Percentiles rank a stretch among this genome's conserved stretches.
Conservation (phyloP, 2,888 invertebrate species). For the Eurytoma adleriae region DNA sequence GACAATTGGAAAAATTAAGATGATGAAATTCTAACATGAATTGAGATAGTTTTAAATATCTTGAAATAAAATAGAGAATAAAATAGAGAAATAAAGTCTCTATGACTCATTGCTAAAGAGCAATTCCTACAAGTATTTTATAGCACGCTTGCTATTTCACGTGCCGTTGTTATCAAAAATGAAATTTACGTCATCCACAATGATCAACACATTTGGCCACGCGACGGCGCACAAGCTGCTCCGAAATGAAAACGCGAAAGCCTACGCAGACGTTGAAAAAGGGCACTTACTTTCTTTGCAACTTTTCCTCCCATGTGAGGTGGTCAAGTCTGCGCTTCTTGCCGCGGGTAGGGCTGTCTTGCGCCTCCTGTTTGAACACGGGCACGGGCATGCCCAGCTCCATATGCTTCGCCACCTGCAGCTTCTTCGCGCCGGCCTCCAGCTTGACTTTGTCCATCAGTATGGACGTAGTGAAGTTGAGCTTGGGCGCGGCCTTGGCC, state of each 20-base stretch:
- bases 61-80: neutral
- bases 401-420: conserved; percentile 35
- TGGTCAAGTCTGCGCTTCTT: conserved; percentile 90
- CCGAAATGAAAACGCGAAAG: neutral
- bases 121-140: too few relatives aligned
- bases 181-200: too few relatives aligned
- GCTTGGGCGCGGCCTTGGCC: conserved; percentile 58
- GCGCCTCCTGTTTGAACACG: conserved; percentile 49
- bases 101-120: too few relatives aligned
- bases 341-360: neutral
- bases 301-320: conserved; percentile 90
- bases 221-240: too few relatives aligned
- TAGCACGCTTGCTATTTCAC: too few relatives aligned
- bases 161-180: too few relatives aligned
- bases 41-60: neutral
- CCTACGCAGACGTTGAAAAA: neutral
- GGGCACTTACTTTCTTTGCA: conserved; percentile 88
- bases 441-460: conserved; percentile 63
- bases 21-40: neutral
- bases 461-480: conserved; percentile 68
- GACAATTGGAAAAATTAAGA: too few relatives aligned
- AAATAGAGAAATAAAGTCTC: too few relatives aligned
- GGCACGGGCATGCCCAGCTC: conserved; percentile 13
- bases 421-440: conserved; percentile 48
- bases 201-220: too few relatives aligned